Evolutionary conservation across 1,140 invertebrate genomes (phyloP).

Genomic region (Rhagoletis zephyria): DNA sequence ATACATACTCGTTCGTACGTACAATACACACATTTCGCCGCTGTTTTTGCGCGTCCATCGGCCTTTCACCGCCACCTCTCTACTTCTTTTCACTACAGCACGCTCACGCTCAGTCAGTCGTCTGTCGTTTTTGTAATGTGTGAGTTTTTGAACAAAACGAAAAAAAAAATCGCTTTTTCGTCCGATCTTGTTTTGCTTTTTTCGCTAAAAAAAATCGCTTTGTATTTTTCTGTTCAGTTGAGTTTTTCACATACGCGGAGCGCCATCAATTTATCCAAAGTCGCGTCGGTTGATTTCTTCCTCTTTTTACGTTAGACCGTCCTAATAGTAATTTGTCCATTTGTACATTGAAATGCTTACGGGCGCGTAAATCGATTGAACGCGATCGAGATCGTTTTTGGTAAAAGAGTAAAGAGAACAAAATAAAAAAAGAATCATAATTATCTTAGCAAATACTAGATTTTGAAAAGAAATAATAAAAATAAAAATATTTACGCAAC

Average conservation of each 20-base stretch:
- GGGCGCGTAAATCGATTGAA: not conserved
- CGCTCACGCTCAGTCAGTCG: not conserved
- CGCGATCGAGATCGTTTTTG: not conserved
- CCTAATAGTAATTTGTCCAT: not conserved
- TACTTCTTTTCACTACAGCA: constrained; percentile 6
- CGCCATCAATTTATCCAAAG: constrained; percentile 6
- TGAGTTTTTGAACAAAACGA: not conserved
- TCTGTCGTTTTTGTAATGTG: not conserved
- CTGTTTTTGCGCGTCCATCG: constrained; percentile 35
- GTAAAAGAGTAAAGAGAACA: not conserved
- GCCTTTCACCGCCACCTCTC: not conserved
- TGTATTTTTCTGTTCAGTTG: constrained; percentile 36
- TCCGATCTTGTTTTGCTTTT: constrained; percentile 49
- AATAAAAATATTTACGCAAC: not conserved
- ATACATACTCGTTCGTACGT: not conserved
- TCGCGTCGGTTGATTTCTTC: not conserved
- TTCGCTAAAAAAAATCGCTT: constrained; percentile 20
- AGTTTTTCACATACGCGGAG: constrained; percentile 44
- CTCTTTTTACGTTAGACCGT: not conserved
- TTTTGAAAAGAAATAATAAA: not conserved
- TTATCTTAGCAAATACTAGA: not conserved
- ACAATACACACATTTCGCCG: not conserved
- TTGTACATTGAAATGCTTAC: not conserved
- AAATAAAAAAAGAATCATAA: not conserved
- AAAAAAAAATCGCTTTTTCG: not conserved